Percentiles rank a stretch among this genome's conserved stretches.
phyloP scores from a whole-genome alignment of 2,797 vertebrate species.

The Clamator glandarius region DNA sequence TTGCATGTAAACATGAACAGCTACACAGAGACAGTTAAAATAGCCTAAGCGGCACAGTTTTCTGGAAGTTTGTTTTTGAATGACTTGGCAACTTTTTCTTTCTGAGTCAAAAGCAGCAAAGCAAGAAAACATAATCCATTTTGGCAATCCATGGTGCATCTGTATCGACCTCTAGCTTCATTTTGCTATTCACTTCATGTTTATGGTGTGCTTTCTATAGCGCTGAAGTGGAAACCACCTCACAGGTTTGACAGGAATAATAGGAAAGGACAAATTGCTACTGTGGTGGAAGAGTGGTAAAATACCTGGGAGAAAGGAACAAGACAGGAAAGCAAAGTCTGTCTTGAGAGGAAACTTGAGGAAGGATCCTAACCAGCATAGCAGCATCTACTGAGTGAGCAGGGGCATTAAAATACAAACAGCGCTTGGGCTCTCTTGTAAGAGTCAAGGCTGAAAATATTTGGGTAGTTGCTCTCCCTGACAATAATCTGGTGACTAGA shows the following conservation, averaged over 20 bases:
- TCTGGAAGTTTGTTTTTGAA: neutral
- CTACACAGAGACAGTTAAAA: neutral
- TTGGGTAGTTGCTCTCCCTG: neutral
- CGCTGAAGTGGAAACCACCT: neutral
- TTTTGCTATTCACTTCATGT: neutral
- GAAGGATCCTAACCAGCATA: neutral
- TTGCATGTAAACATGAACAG: neutral
- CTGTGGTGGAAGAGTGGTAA: neutral
- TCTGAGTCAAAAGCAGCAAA: neutral
- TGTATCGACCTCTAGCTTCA: neutral
- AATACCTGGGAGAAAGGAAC: neutral
- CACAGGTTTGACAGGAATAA: neutral
- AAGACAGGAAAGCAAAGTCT: neutral
- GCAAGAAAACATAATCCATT: slow-evolving; percentile 4
- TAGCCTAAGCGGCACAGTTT: neutral
- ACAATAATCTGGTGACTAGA: neutral
- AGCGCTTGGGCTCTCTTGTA: neutral
- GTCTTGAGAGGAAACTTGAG: neutral
- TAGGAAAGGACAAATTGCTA: neutral
- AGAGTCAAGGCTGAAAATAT: neutral
- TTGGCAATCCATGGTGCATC: neutral
- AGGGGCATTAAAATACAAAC: neutral
- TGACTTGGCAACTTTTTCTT: neutral
- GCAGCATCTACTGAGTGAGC: neutral
- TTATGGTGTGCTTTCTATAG: neutral